Evolutionary conservation across 2,113 vertebrate genomes (phyloP).

Genomic region (Pontoporia blainvillei): DNA sequence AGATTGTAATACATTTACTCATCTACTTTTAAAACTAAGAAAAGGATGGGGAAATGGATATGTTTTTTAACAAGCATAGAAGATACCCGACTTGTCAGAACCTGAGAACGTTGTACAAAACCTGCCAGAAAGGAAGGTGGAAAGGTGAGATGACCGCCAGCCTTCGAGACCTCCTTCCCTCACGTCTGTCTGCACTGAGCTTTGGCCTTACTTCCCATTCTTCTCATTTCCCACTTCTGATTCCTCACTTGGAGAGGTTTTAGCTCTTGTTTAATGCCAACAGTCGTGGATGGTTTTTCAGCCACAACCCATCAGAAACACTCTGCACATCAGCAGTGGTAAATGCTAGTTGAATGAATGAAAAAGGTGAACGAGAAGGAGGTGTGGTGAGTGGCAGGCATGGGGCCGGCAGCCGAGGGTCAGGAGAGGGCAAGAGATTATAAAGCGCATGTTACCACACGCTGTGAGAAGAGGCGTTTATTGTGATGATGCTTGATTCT

Average conservation of each 20-base stretch:
- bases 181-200: background rate
- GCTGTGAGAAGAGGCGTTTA: background rate
- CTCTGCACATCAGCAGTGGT: no score
- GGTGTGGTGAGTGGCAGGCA: background rate
- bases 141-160: background rate
- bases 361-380: background rate
- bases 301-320: background rate
- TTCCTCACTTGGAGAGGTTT: background rate
- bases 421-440: no score
- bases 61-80: background rate
- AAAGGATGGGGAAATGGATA: background rate
- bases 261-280: background rate
- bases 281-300: background rate
- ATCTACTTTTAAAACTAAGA: background rate
- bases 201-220: no score
- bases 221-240: background rate
- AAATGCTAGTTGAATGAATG: background rate
- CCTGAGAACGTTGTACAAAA: background rate
- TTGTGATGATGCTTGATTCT: background rate
- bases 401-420: background rate
- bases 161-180: background rate
- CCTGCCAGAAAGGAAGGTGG: background rate
- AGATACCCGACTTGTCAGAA: background rate
- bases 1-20: background rate
- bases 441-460: fast-evolving